A percentile compares a stretch with the other conserved stretches of the same genome.
phyloP scores from a whole-genome alignment of 1,140 invertebrate species.

The Anadara kagoshimensis region DNA sequence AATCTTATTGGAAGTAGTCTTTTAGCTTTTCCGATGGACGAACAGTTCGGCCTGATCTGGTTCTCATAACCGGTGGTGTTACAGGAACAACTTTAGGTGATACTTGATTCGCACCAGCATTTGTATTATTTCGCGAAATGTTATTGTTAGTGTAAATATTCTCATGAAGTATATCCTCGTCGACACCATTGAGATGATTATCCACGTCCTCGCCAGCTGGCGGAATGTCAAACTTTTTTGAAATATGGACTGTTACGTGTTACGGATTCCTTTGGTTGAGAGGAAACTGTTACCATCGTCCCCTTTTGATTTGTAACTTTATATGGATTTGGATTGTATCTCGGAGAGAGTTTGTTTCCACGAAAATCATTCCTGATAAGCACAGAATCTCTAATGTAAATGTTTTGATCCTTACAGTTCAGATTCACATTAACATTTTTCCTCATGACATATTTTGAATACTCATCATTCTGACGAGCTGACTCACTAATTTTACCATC shows the following conservation, averaged over 20 bases:
- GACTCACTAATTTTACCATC: conserved; percentile 4
- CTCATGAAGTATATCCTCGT: too few species aligned
- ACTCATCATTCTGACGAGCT: conserved; percentile 26
- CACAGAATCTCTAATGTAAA: conserved; percentile 27
- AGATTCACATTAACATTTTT: conserved; percentile 15
- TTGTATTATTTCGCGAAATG: too few species aligned
- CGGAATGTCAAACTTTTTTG: conserved; percentile 4
- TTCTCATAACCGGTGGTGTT: too few species aligned
- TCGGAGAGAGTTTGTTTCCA: conserved; percentile 30
- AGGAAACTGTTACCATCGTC: conserved; percentile 16
- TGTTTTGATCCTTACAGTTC: conserved; percentile 19
- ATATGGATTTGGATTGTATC: conserved; percentile 16
- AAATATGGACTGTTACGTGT: conserved; percentile 3
- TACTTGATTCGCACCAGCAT: too few species aligned
- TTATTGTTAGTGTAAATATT: too few species aligned
- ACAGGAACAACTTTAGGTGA: too few species aligned
- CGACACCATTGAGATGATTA: conserved; percentile 2
- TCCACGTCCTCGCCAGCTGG: not conserved
- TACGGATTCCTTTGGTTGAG: not conserved
- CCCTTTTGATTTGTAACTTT: conserved; percentile 4
- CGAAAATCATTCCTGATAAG: conserved; percentile 27
- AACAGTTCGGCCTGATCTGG: too few species aligned
- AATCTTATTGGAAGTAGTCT: too few species aligned
- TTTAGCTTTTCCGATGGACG: too few species aligned
- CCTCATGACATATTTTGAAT: conserved; percentile 31